Base-by-base conservation (phyloP, 2,113 vertebrate species). In the Dipodomys spectabilis region DNA sequence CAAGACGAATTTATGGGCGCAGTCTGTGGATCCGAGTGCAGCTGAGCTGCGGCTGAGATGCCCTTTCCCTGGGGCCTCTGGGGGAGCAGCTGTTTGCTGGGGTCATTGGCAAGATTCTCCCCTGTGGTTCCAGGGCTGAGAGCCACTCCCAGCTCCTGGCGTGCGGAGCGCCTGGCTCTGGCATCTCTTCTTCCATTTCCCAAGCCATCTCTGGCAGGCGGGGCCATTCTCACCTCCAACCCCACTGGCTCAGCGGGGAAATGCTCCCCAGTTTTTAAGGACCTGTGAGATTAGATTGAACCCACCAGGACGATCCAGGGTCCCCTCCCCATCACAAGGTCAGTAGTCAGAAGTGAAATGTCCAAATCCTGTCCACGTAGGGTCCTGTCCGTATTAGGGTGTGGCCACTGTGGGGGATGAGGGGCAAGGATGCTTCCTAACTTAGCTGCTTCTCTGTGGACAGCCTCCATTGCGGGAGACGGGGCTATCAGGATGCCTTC, bases 1-100 rank as follows among this genome's bases (percentile, higher is more conserved):
- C 81, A 80, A 88, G 90, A 91, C 65, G 71, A 49, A 88, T 88
- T 88, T 79, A 91, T 90, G 80, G 82, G 69, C 62, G 32, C 16
- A 28, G 39, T 45, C 81, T 81, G n/a, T 67, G 75, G 89, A 23
- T 75, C 71, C 71, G 57, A 90, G 69, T 90, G 79, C 85, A 0
- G 23, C 90, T 86, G 85, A 90, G 85, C 49, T 71, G 35, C 81
- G 68, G 75, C 81, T 39, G 92, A 68, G 62, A 20, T 53, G 57
- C 75, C 75, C 57, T 82, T 90, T 77, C 64, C 82, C 12, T 68
- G 68, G 91, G 83, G 68, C 53, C 69, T 72, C 23, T 39, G 15
- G 23, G 57, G 25, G 28, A 62, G 72, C 90, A 79, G 85, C 64
- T 32, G 20, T 53, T 81, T 90, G 18, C 75, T 95, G 75, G 79